Percentiles rank a stretch among this genome's conserved stretches.
These are phyloP conservation scores for Spilosoma lubricipeda DNA, from an alignment of 2,888 invertebrate species.

Conservation along the genomic window DNA sequence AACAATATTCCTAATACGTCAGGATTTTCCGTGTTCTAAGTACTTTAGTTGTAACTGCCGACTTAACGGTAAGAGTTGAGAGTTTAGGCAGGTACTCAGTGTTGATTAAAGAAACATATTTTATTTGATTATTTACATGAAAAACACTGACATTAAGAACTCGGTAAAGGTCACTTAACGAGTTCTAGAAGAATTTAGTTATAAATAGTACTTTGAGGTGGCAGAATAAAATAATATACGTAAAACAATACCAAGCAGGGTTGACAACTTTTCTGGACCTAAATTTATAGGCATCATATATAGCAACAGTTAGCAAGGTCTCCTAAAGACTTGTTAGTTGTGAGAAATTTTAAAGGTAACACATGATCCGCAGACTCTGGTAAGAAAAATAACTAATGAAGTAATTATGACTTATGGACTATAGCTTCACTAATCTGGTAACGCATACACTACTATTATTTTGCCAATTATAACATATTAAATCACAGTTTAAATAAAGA, in stretches of 20 bases:
- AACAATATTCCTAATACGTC: not conserved
- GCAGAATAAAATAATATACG: not conserved
- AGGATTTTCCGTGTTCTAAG: not conserved
- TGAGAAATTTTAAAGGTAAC: not conserved
- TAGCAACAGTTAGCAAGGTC: not conserved
- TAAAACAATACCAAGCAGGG: not conserved
- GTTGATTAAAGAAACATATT: not conserved
- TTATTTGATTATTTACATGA: not conserved
- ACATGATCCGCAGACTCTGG: not conserved
- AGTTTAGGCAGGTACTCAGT: not conserved
- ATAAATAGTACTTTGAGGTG: not conserved
- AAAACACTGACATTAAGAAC: too few species aligned
- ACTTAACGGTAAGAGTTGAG: not conserved
- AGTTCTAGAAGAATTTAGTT: not conserved
- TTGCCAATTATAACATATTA: not conserved
- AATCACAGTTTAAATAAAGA: not conserved
- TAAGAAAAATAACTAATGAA: too few species aligned
- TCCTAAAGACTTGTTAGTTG: not conserved
- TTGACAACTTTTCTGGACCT: not conserved
- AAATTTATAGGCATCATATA: not conserved
- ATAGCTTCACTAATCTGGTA: not conserved
- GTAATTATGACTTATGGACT: too few species aligned
- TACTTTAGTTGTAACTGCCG: not conserved
- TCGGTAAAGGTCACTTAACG: not conserved
- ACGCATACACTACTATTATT: not conserved